Percentiles rank a stretch among this genome's conserved stretches.
Conservation (phyloP, 2,888 invertebrate genomes). For the Drosophila rellima region DNA sequence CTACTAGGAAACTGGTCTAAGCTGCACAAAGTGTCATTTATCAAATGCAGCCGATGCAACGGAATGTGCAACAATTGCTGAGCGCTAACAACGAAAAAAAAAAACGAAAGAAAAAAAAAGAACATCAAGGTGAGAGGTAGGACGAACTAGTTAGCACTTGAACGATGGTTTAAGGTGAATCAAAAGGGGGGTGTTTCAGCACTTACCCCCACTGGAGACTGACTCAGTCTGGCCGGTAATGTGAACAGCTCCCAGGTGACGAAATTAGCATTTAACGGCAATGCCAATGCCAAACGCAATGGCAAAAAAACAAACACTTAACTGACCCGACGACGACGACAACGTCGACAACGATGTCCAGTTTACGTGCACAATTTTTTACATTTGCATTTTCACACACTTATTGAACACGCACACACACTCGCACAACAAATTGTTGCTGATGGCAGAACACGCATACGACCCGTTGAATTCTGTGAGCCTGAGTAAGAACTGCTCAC, state of each 20-base stretch:
- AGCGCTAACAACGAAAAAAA: constrained; percentile 42
- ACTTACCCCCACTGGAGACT: constrained; percentile 42
- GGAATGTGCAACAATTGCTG: constrained; percentile 45
- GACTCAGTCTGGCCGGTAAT: constrained; percentile 24
- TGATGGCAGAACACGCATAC: constrained; percentile 27
- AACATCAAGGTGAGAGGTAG: constrained; percentile 35
- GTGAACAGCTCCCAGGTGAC: constrained; percentile 50
- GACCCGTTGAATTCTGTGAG: constrained; percentile 12
- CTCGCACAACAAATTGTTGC: constrained; percentile 26
- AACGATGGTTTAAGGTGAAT: constrained; percentile 8
- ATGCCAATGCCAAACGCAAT: constrained; percentile 49
- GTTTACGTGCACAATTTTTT: constrained; percentile 43
- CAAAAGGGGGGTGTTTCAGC: not conserved
- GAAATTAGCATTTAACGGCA: constrained; percentile 61
- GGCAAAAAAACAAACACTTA: constrained; percentile 26
- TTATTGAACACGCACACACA: constrained; percentile 27
- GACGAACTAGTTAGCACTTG: constrained; percentile 63
- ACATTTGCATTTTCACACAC: constrained; percentile 51
- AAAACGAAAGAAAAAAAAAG: constrained; percentile 12
- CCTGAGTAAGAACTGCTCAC: constrained; percentile 10
- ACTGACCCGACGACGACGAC: constrained; percentile 24
- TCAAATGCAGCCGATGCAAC: constrained; percentile 26
- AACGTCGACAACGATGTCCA: constrained; percentile 19
- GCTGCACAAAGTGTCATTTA: constrained; percentile 26
- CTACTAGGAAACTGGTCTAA: constrained; percentile 7